Percentiles rank a stretch among this genome's conserved stretches.
These are phyloP conservation scores for Neuroscelio doddi DNA, from an alignment of 2,888 invertebrate genomes.

Conservation along the genomic window DNA sequence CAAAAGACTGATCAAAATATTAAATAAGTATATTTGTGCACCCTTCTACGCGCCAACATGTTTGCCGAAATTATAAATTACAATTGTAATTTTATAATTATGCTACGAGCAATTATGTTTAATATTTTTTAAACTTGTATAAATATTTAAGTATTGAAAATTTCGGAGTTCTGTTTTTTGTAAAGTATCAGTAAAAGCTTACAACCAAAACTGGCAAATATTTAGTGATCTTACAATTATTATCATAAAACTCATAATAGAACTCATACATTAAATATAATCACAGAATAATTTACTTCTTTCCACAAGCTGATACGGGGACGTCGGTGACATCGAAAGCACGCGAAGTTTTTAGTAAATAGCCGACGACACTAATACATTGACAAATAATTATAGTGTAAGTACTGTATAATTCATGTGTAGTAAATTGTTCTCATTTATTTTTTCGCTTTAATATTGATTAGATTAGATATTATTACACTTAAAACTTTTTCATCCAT, in stretches of 20 bases:
- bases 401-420: too few relatives aligned
- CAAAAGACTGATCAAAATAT: conserved; percentile 2
- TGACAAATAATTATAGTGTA: too few relatives aligned
- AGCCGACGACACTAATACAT: too few relatives aligned
- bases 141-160: conserved; percentile 7
- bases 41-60: conserved; percentile 61
- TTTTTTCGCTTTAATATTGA: too few relatives aligned
- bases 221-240: conserved; percentile 18
- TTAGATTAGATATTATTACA: too few relatives aligned
- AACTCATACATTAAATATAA: conserved; percentile 28
- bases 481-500: too few relatives aligned
- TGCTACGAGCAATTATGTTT: conserved; percentile 10
- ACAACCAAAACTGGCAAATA: conserved; percentile 8
- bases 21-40: conserved; percentile 24
- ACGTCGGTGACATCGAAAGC: conserved; percentile 62
- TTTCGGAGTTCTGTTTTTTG: not conserved
- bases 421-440: too few relatives aligned
- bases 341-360: conserved; percentile 50
- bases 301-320: conserved; percentile 50
- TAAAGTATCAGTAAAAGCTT: not conserved
- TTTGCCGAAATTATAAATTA: conserved; percentile 3
- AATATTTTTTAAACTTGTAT: conserved; percentile 4
- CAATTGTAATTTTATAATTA: too few relatives aligned
- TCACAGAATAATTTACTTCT: conserved; percentile 31
- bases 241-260: conserved; percentile 24